Evolutionary conservation across 1,140 invertebrate species (phyloP), one percentile per base, ranked within the genome.

Genomic region (Zaprionus capensis): DNA sequence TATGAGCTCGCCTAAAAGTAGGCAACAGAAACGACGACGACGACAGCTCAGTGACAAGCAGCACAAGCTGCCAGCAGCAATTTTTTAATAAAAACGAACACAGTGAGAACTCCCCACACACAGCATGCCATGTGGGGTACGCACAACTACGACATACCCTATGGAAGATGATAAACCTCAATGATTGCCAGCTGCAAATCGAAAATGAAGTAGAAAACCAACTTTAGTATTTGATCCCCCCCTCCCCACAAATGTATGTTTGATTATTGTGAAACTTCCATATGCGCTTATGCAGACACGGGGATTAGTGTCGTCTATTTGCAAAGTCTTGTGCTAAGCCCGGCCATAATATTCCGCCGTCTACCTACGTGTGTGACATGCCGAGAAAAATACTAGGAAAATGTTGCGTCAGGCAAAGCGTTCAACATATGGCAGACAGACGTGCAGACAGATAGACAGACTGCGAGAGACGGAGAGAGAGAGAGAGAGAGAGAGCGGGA

Each of bases 31-130:
- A 34, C 31, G 31, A 4, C 38, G 38, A 46, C 41, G 41, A 90
- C 67, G 77, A 69, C 56, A 83, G 68, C 64, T 78, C 78, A 78
- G 65, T 90, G 81, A 87, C 81, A 87, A 76, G 82, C 84, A 81
- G 82, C 84, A 81, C 81, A 88, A 87, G 78, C 81, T 90, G 84
- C 78, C 72, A 56, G 68, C 79, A 74, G 81, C 71, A 77, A 87
- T 78, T 86, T 86, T 86, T 87, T 86, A 86, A 87, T 87, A 86
- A 82, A 86, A 82, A 68, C 68, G 41, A 17, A 36, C 59, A 36
- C 55, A 68, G 58, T 36, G 62, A 67, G 26, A 9, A 36, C 31
- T 63, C 5, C 17, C n/a, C n/a, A 7, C 6, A n/a, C 3, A 7
- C 5, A 4, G 15, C n/a, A 3, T 11, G 31, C 9, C 31, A 4